These are phyloP conservation scores for Aspidiotus destructor DNA, from an alignment of 2,888 invertebrate species.

Conservation along the genomic window DNA sequence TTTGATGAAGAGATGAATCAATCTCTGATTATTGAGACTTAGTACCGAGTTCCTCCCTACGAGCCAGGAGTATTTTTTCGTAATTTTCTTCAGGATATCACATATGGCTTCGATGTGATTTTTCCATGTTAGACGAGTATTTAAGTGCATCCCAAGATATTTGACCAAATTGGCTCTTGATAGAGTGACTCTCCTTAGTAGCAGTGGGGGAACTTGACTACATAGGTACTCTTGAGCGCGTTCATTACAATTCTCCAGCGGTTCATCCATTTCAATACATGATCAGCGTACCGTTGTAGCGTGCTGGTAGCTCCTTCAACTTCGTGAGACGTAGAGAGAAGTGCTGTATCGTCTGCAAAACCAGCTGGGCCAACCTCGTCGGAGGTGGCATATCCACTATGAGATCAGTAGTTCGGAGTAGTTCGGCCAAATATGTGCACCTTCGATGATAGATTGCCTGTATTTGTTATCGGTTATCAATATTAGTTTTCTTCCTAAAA, in stretches of 20 bases:
- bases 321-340: constrained; percentile 6
- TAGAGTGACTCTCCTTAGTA: not conserved
- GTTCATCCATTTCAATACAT: no score
- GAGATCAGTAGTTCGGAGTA: not conserved
- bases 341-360: constrained; percentile 7
- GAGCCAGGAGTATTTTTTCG: not conserved
- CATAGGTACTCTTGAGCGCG: not conserved
- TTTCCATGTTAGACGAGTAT: not conserved
- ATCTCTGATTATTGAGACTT: not conserved
- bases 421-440: no score
- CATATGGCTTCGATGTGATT: not conserved
- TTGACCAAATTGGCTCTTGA: not conserved
- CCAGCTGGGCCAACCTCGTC: not conserved
- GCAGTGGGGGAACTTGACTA: not conserved
- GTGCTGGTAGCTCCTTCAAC: not conserved
- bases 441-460: no score
- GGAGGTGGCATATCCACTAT: not conserved
- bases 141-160: not conserved
- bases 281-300: not conserved
- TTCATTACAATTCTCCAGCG: constrained; percentile 8
- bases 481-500: no score
- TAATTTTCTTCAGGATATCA: not conserved
- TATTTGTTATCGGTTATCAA: no score
- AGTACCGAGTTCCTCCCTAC: no score
- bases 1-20: not conserved